A percentile compares a stretch with the other conserved stretches of the same genome.
phyloP scores from a whole-genome alignment of 2,888 invertebrate genomes.

The Drosophila nigritarsus region DNA sequence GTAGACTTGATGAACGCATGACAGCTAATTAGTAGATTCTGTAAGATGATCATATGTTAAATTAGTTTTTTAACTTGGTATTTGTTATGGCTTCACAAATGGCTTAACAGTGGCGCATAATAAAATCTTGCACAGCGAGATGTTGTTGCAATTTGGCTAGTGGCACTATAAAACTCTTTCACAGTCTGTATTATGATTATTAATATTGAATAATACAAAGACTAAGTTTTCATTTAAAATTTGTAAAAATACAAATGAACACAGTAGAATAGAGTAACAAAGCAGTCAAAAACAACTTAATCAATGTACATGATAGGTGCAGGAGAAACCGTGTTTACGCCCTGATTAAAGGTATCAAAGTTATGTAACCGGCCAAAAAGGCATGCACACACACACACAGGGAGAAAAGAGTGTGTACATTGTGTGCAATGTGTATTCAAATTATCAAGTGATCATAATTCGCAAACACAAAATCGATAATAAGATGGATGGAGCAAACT shows the following conservation, averaged over 20 bases:
- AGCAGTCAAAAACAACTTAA: neutral
- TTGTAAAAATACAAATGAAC: neutral
- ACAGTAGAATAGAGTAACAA: neutral
- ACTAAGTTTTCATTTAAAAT: too few species aligned
- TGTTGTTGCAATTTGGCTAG: neutral
- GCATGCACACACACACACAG: neutral
- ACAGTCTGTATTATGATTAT: neutral
- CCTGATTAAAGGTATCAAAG: neutral
- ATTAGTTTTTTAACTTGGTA: neutral
- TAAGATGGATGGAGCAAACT: constrained; percentile 39
- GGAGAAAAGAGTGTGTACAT: neutral
- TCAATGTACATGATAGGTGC: neutral
- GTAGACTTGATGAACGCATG: neutral
- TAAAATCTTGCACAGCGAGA: neutral
- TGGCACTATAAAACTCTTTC: neutral
- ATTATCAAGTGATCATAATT: constrained; percentile 16
- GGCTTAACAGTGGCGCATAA: neutral
- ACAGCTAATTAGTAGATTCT: neutral
- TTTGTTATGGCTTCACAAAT: neutral
- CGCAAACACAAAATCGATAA: constrained; percentile 17
- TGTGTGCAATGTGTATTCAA: constrained; percentile 2
- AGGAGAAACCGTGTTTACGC: neutral
- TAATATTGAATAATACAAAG: neutral
- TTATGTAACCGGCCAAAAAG: neutral
- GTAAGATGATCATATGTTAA: neutral